A percentile compares a stretch with the other conserved stretches of the same genome.
These are phyloP conservation scores for Bubo bubo DNA, from an alignment of 2,113 vertebrate genomes.

Conservation along the genomic window DNA sequence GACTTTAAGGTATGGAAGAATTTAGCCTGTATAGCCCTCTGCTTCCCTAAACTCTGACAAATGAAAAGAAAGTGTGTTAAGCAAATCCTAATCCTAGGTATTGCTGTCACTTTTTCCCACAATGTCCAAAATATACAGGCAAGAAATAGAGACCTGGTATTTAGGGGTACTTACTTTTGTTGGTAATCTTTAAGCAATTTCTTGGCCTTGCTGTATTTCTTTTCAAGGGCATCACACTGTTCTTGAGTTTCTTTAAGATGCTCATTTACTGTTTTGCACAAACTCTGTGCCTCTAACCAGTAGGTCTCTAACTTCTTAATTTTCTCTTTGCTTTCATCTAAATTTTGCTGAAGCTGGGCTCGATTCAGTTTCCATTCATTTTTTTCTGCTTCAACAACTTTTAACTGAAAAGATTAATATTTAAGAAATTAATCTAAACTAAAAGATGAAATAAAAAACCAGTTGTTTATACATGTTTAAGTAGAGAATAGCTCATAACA, in stretches of 20 bases:
- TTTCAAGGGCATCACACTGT: constrained; percentile 87
- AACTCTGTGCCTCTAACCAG: constrained; percentile 88
- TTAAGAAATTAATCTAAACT: constrained; percentile 1
- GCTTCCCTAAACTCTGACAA: neutral
- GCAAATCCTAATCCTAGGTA: neutral
- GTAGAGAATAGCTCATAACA: neutral
- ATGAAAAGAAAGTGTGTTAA: neutral
- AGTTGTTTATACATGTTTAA: neutral
- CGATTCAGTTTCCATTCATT: constrained; percentile 80
- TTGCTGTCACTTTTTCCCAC: neutral
- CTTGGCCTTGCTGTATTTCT: constrained; percentile 92
- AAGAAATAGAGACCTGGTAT: neutral
- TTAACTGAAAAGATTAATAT: constrained; percentile 75
- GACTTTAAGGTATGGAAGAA: neutral
- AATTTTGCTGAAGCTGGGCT: constrained; percentile 81
- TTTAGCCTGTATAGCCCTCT: neutral
- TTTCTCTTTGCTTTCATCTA: constrained; percentile 85
- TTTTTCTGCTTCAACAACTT: constrained; percentile 77
- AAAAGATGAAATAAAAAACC: neutral
- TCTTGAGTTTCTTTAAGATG: constrained; percentile 86
- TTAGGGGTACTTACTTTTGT: constrained; percentile 83
- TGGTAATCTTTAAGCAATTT: constrained; percentile 92
- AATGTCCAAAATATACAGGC: neutral
- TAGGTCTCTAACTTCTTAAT: constrained; percentile 87
- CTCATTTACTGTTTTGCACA: constrained; percentile 88